A percentile compares a stretch with the other conserved stretches of the same genome.
Conservation (phyloP, 2,797 vertebrate species). For the Numenius phaeopus region DNA sequence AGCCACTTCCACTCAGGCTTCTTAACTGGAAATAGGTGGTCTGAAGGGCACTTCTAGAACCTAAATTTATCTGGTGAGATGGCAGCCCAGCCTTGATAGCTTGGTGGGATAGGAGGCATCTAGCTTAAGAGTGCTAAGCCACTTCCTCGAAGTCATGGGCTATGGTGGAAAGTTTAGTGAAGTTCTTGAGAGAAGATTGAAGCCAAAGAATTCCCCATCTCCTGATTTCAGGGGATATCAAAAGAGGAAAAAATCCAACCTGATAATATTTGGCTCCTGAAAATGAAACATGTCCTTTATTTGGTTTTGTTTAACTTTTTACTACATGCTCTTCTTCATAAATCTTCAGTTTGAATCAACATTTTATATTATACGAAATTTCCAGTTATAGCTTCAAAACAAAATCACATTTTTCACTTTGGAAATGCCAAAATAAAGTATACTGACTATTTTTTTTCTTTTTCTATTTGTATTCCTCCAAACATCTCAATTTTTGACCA, state of each 20-base stretch:
- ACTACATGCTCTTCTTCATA: not conserved
- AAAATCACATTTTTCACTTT: not conserved
- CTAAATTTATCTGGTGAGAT: not conserved
- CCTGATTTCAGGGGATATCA: not conserved
- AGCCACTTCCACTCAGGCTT: not conserved
- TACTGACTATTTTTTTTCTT: not conserved
- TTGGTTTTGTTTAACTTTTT: not conserved
- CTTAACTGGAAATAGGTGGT: not conserved
- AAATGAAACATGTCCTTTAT: not conserved
- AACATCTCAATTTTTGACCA: not conserved
- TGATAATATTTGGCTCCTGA: not conserved
- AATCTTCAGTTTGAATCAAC: not conserved
- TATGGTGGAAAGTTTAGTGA: not conserved
- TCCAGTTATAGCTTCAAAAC: not conserved
- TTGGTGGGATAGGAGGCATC: slow-evolving; percentile 27
- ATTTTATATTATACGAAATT: not conserved
- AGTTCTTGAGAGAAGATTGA: not conserved
- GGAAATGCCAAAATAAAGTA: not conserved
- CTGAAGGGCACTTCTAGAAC: not conserved
- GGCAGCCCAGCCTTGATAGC: not conserved
- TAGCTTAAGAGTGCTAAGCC: not conserved
- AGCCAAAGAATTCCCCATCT: not conserved
- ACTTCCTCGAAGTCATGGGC: not conserved
- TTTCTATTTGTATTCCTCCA: not conserved
- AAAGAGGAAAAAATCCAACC: not conserved